phyloP scores from a whole-genome alignment of 2,113 vertebrate species.

The Dipodomys ordii region DNA sequence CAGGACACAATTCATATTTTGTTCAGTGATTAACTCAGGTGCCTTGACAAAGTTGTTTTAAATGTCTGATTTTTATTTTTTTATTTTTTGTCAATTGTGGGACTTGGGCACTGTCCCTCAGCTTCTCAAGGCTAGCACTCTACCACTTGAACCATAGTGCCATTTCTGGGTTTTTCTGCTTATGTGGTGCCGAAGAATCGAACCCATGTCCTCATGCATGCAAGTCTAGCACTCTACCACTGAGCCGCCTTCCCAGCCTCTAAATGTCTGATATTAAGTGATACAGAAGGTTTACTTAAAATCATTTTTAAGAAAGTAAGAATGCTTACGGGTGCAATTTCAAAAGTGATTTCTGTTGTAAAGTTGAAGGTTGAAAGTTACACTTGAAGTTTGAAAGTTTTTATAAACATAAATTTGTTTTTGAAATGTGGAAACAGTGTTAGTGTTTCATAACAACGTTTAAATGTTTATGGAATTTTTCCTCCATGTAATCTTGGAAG shows the following conservation, averaged over 20 bases:
- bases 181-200: too few species aligned
- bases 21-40: neutral
- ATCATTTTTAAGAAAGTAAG: neutral
- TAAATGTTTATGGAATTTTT: slow-evolving; percentile 1
- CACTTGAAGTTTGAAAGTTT: neutral
- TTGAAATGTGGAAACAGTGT: neutral
- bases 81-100: too few species aligned
- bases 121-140: too few species aligned
- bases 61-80: too few species aligned
- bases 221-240: too few species aligned
- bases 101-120: too few species aligned
- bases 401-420: slow-evolving; percentile 58
- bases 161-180: too few species aligned
- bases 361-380: neutral
- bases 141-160: too few species aligned
- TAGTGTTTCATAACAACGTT: neutral
- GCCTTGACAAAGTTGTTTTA: neutral
- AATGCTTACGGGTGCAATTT: slow-evolving; percentile 3
- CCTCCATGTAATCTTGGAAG: neutral
- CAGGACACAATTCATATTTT: neutral
- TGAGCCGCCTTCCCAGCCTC: too few species aligned
- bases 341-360: slow-evolving; percentile 41
- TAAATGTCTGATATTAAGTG: too few species aligned
- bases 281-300: neutral
- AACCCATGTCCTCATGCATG: too few species aligned